Percentiles rank a stretch among this genome's conserved stretches.
Evolutionary conservation across 2,888 invertebrate genomes (phyloP).

Genomic region (Bhutanitis thaidina): DNA sequence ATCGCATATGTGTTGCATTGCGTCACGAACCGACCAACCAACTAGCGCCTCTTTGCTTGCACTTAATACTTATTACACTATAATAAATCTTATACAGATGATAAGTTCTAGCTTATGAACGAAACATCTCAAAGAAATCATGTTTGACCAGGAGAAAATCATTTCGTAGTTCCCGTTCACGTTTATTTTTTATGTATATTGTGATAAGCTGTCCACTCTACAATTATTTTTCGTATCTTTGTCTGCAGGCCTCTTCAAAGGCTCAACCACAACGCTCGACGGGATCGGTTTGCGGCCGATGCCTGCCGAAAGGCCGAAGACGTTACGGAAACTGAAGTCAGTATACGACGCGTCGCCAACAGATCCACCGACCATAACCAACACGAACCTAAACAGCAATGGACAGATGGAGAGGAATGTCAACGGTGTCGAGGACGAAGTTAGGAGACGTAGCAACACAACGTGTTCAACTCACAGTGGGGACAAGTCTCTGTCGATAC

Average conservation of each 20-base stretch:
- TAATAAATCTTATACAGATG: too few species aligned
- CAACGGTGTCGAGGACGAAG: constrained; percentile 74
- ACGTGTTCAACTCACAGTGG: constrained; percentile 66
- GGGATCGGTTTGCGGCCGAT: constrained; percentile 80
- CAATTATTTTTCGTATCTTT: constrained; percentile 29
- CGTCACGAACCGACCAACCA: too few species aligned
- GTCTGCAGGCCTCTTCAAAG: constrained; percentile 88
- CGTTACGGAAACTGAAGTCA: constrained; percentile 85
- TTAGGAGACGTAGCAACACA: constrained; percentile 65
- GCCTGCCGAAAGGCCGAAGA: constrained; percentile 86
- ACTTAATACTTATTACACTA: too few species aligned
- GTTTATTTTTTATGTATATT: too few species aligned
- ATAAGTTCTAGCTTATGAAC: too few species aligned
- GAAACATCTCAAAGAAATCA: too few species aligned
- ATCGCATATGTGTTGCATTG: too few species aligned
- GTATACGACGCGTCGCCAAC: constrained; percentile 82
- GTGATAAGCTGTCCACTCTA: too few species aligned
- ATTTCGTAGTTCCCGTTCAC: too few species aligned
- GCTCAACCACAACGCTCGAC: constrained; percentile 86
- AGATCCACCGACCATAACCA: constrained; percentile 48
- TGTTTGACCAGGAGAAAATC: too few species aligned
- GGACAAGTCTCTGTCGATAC: constrained; percentile 77
- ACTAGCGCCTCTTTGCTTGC: too few species aligned
- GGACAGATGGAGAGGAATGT: constrained; percentile 54
- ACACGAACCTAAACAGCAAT: constrained; percentile 60